Base-by-base conservation (phyloP, 2,113 vertebrate species). In the Rallus limicola region DNA sequence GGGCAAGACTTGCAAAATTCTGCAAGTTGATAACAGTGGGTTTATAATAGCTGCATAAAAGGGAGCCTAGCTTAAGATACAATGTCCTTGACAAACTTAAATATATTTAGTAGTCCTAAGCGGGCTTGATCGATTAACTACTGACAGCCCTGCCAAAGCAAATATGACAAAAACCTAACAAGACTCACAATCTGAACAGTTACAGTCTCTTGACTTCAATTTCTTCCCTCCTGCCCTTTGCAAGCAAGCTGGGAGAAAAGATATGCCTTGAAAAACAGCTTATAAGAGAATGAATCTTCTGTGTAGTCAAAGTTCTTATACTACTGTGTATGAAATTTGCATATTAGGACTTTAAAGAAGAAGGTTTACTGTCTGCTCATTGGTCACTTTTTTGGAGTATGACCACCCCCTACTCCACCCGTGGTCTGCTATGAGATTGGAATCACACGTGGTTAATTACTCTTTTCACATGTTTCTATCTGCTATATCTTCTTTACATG, bases 51-150 rank as follows among this genome's bases (percentile, higher is more conserved):
- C 38, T 91, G 17, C 62, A 69, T 28, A n/a, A 89, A 89, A 95
- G 34, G 29, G 28, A 93, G 36, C 6, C 55, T 38, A 78, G 88
- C 17, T 23, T 86, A 89, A 95, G 44, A 23, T 68, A 58, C 53
- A 93, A 75, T 76, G 74, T 26, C 95, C 89, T 93, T 85, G 86
- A 56, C 38, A 82, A 90, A 77, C 48, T 48, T 88, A 79, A 82
- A 77, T 58, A 13, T 10, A 34, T 76, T 89, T 62, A 76, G 53
- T 79, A 79, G 65, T 58, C 38, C 70, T 82, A 62, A 84, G 68
- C 34, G 88, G 38, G 21, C 53, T 95, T 0, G 0, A 89, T 69
- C 1, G 16, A 92, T 82, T 89, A 89, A 65, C 34, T 5, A 16
- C 60, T 93, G 79, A 68, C 88, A 88, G n/a, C 44, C 28, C 34